Evolutionary conservation across 2,113 vertebrate genomes (phyloP).

Genomic region (Hippocampus zosterae): DNA sequence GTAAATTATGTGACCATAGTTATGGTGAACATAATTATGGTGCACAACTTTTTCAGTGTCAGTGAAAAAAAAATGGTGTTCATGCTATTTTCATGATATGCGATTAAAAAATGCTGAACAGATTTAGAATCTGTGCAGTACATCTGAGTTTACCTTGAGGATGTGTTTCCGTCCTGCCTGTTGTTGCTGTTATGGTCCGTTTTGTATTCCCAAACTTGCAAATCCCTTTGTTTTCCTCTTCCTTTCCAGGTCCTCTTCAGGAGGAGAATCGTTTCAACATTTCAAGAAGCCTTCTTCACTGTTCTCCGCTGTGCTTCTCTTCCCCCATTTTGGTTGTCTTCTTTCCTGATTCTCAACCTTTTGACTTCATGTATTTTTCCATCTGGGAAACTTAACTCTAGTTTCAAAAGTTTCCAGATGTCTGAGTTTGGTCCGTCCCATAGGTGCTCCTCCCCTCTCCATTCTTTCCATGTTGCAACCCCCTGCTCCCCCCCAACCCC

Average conservation of each 20-base stretch:
- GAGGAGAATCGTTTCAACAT: constrained; percentile 1
- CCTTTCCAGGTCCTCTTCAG: neutral
- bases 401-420: constrained; percentile 72
- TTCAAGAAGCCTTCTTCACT: neutral
- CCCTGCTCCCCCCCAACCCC: neutral
- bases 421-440: constrained; percentile 26
- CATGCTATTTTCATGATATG: no score
- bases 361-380: constrained; percentile 1
- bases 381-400: constrained; percentile 7
- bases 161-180: neutral
- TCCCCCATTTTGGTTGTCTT: neutral
- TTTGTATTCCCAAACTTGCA: neutral
- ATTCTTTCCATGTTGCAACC: constrained; percentile 12
- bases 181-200: constrained; percentile 1
- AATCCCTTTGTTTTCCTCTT: constrained; percentile 12
- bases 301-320: neutral
- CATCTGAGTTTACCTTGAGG: constrained; percentile 29
- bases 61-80: no score
- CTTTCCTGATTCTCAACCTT: constrained; percentile 7
- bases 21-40: no score
- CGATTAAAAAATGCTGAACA: no score
- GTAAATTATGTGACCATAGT: no score
- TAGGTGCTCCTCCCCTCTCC: constrained; percentile 29
- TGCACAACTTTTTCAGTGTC: no score
- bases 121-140: neutral